Evolutionary conservation across 2,113 vertebrate species (phyloP), one percentile per base, ranked within the genome.

Genomic region (Hepsetus odoe): DNA sequence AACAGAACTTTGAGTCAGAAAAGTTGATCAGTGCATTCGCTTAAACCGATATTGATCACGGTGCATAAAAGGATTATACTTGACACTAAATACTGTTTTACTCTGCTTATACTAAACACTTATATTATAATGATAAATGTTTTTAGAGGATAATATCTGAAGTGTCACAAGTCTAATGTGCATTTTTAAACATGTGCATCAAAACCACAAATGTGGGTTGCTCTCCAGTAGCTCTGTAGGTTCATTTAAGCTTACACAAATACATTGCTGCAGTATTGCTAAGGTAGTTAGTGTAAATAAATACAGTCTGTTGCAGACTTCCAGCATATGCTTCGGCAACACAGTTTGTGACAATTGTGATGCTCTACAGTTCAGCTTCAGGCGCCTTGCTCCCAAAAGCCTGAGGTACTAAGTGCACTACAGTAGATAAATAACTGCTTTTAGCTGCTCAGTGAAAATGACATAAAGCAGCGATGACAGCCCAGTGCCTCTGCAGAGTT

Each of bases 271-370:
- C 53, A 53, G 46, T 77, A 79, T 9, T 69, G 18, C 33, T 40
- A 68, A 56, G 28, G 9, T 62, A 88, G 74, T 84, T 85, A 84
- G 87, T 89, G 89, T 68, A 76, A 84, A 80, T 46, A 53, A 73
- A 82, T 86, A 79, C 16, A 79, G 74, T 35, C 38, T 18, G 59
- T 69, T 0, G 44, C 82, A 81, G 53, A 76, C 14, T 66, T 87
- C 92, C 92, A 93, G 91, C 91, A 91, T 92, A 85, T 53, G 55
- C 35, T 44, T 56, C 1, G 38, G 64, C 74, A 73, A 59, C 77
- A 80, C 82, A 64, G 16, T 51, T 38, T 77, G 66, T 49, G 30
- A 72, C 16, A 73, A 38, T 42, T 77, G 77, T 83, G 79, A 71
- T 65, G 82, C 77, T 73, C 72, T 83, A 69, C 77, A 76, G 68